Base-by-base conservation (phyloP, 1,140 invertebrate species). In the Drosophila paulistorum region DNA sequence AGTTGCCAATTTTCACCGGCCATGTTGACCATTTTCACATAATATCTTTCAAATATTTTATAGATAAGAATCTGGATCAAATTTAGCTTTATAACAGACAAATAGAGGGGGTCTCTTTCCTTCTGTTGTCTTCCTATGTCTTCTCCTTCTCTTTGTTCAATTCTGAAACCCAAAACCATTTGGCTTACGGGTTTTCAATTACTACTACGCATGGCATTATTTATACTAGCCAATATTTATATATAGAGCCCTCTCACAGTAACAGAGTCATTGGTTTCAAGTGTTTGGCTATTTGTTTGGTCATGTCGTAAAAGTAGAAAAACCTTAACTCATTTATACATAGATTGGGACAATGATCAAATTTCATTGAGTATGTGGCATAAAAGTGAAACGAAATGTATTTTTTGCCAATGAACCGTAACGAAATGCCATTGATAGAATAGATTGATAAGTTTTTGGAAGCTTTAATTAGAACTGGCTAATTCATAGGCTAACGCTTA, bases 401-500 rank as follows among this genome's bases (percentile, higher is more conserved):
- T 17, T 17, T 17, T 17, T 17, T 17, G 11, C 42, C 42, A 48
- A 51, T 51, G 45, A 51, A 30, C 30, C 6, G 6, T 30, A 51
- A 17, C 45, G 3, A 23, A 23, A 23, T 51, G 45, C 45, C 17
- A 51, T 51, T 51, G 45, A 51, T 51, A 51, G 2, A 30, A 51
- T 39, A 23, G 14, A 17, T 7, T 51, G 20, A 23, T 51, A 51
- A 51, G 45, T 51, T 23, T 35, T 10, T 51, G 9, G 7, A 51
- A 51, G 45, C 45, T 51, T 59, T 59, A 57, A 23, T 57, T 65
- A n/a, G 17, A 51, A 35, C 59, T 69, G 59, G 48, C 64, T 67
- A 74, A 70, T 79, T 75, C 71, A 75, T 57, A 71, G 65, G 58
- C 33, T 45, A 51, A 3, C 4, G 41, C 67, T 76, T 79, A 83